Percentiles rank a stretch among this genome's conserved stretches.
These are phyloP conservation scores for Oscheius sp. DNA, from an alignment of 2,888 invertebrate species.

Conservation along the genomic window DNA sequence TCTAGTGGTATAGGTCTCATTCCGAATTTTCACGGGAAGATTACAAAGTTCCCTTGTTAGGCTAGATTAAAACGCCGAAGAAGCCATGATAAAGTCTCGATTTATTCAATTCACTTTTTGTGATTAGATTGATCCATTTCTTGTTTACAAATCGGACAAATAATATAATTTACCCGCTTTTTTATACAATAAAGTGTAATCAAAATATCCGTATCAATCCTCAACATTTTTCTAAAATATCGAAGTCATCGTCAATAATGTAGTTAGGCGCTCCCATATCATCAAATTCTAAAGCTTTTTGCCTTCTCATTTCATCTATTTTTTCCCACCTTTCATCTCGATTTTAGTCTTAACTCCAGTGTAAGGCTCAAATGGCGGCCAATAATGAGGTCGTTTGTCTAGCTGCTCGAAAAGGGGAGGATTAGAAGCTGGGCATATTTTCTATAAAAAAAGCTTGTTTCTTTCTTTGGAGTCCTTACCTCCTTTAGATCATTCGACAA, in stretches of 20 bases:
- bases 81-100: too few species aligned
- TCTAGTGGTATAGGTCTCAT: too few species aligned
- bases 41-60: too few species aligned
- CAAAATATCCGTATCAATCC: too few species aligned
- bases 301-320: too few species aligned
- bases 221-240: conserved; percentile 65
- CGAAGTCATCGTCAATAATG: conserved; percentile 68
- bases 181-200: too few species aligned
- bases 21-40: too few species aligned
- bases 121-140: too few species aligned
- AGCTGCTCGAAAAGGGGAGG: conserved; percentile 68
- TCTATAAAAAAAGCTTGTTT: conserved; percentile 33
- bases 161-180: too few species aligned
- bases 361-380: conserved; percentile 68
- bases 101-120: too few species aligned
- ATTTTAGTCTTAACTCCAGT: conserved; percentile 56
- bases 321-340: conserved; percentile 50
- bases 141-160: too few species aligned
- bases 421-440: conserved; percentile 53
- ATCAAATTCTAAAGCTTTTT: conserved; percentile 59
- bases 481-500: conserved; percentile 13
- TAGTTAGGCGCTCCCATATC: conserved; percentile 63
- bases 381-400: conserved; percentile 62
- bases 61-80: too few species aligned
- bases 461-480: not conserved